phyloP scores from a whole-genome alignment of 2,113 vertebrate species.

The Odontesthes bonariensis region DNA sequence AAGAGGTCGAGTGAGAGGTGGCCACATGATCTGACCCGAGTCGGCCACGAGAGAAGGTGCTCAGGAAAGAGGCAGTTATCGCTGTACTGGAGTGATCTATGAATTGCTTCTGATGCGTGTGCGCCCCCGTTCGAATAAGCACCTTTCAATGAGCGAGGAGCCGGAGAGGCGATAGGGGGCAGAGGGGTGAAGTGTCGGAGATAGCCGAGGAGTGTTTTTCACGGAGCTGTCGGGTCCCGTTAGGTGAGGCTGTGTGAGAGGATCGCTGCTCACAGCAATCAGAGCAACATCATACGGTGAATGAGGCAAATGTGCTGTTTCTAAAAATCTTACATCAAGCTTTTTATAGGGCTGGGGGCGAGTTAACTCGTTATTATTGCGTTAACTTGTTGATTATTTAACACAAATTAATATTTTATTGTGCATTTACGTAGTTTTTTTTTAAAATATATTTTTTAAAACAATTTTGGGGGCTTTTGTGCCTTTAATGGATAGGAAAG shows the following conservation, averaged over 20 bases:
- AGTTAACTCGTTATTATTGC: too few relatives aligned
- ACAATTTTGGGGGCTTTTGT: too few relatives aligned
- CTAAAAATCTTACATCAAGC: not conserved
- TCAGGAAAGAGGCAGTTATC: constrained; percentile 14
- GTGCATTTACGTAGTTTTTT: too few relatives aligned
- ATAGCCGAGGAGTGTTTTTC: not conserved
- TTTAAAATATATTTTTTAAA: too few relatives aligned
- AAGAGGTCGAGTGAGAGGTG: constrained; percentile 49
- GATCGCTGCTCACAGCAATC: not conserved
- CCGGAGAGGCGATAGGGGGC: not conserved
- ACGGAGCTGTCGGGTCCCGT: not conserved
- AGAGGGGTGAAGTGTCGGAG: not conserved
- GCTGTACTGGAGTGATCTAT: constrained; percentile 21
- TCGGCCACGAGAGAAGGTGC: constrained; percentile 1
- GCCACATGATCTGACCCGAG: constrained; percentile 44
- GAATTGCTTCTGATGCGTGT: not conserved
- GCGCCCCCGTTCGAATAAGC: constrained; percentile 35
- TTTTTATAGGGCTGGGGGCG: too few relatives aligned
- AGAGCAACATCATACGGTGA: constrained; percentile 15
- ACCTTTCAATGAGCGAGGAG: constrained; percentile 17
- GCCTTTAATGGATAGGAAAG: too few relatives aligned
- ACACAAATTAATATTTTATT: too few relatives aligned
- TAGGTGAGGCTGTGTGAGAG: too few relatives aligned
- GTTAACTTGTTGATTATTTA: too few relatives aligned
- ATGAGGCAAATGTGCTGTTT: not conserved